Evolutionary conservation across 2,888 invertebrate genomes (phyloP).

Genomic region (Ptychoptera contaminata): DNA sequence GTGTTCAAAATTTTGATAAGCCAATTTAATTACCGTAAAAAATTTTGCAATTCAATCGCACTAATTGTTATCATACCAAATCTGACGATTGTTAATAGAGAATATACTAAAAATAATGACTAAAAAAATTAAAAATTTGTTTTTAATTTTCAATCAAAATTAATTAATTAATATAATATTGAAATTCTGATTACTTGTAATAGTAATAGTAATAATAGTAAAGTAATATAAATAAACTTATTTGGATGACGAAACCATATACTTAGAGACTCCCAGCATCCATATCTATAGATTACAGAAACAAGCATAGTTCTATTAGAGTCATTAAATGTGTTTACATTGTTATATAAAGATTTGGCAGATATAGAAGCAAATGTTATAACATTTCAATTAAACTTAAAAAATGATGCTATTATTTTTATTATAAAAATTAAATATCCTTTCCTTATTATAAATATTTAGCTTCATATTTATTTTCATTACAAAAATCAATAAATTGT

Average conservation of each 20-base stretch:
- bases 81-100: slow-evolving; percentile 40
- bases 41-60: slow-evolving; percentile 40
- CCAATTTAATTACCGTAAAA: slow-evolving; percentile 36
- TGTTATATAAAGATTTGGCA: too few relatives aligned
- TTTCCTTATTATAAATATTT: too few relatives aligned
- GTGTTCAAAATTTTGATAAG: slow-evolving; percentile 37
- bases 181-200: slow-evolving; percentile 18
- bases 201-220: too few relatives aligned
- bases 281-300: slow-evolving; percentile 25
- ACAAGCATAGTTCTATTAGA: too few relatives aligned
- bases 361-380: too few relatives aligned
- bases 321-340: too few relatives aligned
- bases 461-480: too few relatives aligned
- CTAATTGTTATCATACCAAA: slow-evolving; percentile 39
- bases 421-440: too few relatives aligned
- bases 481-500: too few relatives aligned
- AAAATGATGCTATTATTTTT: not conserved
- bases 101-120: slow-evolving; percentile 41
- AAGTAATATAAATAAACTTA: too few relatives aligned
- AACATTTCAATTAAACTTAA: not conserved
- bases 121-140: slow-evolving; percentile 12
- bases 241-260: slow-evolving; percentile 42
- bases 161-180: too few relatives aligned
- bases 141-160: not conserved
- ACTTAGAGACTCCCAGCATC: slow-evolving; percentile 36